Base-by-base conservation (phyloP, 2,797 vertebrate genomes). In the Podarcis lilfordi region DNA sequence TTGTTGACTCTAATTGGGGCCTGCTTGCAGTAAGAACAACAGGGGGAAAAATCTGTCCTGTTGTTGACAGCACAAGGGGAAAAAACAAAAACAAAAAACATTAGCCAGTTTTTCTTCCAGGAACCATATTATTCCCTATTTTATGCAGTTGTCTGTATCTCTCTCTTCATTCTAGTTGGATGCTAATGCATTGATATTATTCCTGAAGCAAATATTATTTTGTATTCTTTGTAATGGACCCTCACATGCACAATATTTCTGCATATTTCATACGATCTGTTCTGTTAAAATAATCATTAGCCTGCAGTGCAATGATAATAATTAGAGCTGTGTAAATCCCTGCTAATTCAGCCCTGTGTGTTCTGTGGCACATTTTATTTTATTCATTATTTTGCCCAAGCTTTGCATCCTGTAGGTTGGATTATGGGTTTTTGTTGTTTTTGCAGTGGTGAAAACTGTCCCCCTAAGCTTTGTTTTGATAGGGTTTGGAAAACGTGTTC, bases 271-370 rank as follows among this genome's bases (percentile, higher is more conserved):
- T 84, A 93, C 92, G 86, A 89, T 82, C 82, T 92, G 1, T 89
- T 88, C 50, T 89, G 71, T 71, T 90, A 82, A 95, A 94, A 94
- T 94, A 95, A 95, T 86, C 91, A 93, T 92, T 91, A 91, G 89
- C 43, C 92, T 95, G 78, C 82, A 71, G 94, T 85, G 71, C 69
- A 89, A 29, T 93, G 84, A 94, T 91, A 94, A 72, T 61, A 95
- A 90, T 95, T 93, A 96, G 92, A 91, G 92, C 91, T 88, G 89
- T 89, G 80, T 17, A 94, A 91, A 94, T 89, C 90, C 92, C 90
- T 89, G 78, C 81, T 86, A 1, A 94, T 94, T 90, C 71, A 82
- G 89, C 88, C 68, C 80, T 74, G 3, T 64, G 43, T 64, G 82
- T 77, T 87, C 88, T 92, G 80, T 89, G 80, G 71, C 5, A 76